phyloP scores from a whole-genome alignment of 2,113 vertebrate species.

The Microcebus griseorufus region DNA sequence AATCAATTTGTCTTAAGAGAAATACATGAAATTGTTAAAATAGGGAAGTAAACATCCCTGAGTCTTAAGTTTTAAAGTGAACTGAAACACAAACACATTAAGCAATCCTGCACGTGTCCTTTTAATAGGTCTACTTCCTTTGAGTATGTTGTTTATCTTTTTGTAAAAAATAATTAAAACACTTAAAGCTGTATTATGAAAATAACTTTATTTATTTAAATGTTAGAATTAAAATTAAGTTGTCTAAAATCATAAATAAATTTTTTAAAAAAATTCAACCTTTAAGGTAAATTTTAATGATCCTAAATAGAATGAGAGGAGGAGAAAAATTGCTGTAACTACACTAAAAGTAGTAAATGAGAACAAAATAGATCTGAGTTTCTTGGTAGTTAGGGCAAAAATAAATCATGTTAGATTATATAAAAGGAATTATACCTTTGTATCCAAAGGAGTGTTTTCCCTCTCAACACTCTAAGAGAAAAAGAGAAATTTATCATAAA shows the following conservation, averaged over 20 bases:
- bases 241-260: not conserved
- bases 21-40: constrained; percentile 27
- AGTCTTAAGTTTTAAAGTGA: constrained; percentile 45
- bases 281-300: constrained; percentile 28
- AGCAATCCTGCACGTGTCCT: not conserved
- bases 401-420: not conserved
- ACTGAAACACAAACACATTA: not conserved
- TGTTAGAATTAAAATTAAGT: not conserved
- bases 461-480: not conserved
- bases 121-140: not conserved
- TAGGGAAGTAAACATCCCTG: constrained; percentile 45
- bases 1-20: not conserved
- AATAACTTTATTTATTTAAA: not conserved
- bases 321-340: not conserved
- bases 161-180: not conserved
- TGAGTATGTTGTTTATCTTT: not conserved
- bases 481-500: not conserved
- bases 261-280: not conserved
- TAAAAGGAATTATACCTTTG: constrained; percentile 13
- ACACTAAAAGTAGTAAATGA: not conserved
- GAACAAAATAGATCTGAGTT: not conserved
- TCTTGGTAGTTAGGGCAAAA: not conserved
- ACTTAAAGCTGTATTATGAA: not conserved
- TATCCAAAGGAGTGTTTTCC: not conserved
- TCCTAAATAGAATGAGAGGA: not conserved